phyloP scores from a whole-genome alignment of 2,797 vertebrate genomes.

The Smutsia gigantea region DNA sequence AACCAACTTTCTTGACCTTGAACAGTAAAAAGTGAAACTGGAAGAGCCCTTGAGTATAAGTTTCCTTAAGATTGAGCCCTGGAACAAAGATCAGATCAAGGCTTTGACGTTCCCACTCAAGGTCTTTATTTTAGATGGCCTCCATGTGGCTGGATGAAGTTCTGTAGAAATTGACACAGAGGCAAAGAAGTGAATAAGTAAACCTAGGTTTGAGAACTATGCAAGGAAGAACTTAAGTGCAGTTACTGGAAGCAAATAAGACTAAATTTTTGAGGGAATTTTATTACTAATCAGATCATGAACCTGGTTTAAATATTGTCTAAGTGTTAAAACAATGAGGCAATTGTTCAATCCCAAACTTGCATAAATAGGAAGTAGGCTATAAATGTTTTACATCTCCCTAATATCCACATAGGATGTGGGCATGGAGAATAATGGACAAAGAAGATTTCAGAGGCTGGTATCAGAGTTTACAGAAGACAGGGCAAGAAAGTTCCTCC shows the following conservation, averaged over 20 bases:
- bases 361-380: not conserved
- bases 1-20: not conserved
- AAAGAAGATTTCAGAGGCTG: slow-evolving; percentile 5
- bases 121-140: not conserved
- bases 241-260: not conserved
- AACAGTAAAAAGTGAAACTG: not conserved
- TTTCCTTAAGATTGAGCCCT: not conserved
- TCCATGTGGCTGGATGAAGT: not conserved
- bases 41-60: not conserved
- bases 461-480: not conserved
- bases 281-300: not conserved
- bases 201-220: not conserved
- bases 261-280: slow-evolving; percentile 15
- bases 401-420: not conserved
- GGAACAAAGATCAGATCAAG: slow-evolving; percentile 1
- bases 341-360: not conserved
- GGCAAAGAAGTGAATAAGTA: not conserved
- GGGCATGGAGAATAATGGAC: not conserved
- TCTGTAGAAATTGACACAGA: not conserved
- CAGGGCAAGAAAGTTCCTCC: not conserved
- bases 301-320: slow-evolving; percentile 21
- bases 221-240: not conserved
- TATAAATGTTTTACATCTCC: not conserved
- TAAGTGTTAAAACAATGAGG: not conserved
- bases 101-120: not conserved